Base-by-base conservation (phyloP, 2,888 invertebrate genomes). In the Caenorhabditis parvicauda region DNA sequence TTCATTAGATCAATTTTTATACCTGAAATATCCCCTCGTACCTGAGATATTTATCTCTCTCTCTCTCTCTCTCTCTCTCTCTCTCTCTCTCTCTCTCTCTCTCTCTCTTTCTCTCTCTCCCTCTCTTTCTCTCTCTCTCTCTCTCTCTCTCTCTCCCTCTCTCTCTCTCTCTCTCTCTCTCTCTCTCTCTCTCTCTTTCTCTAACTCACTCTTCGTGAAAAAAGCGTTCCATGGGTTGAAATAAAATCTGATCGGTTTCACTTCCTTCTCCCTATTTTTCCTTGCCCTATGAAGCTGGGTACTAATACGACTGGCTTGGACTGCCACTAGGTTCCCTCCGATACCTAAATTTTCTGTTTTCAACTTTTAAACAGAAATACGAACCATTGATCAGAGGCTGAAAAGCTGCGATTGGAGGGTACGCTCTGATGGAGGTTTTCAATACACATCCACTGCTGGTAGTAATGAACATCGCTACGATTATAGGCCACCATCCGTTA, bases 351-450 rank as follows among this genome's bases (percentile, higher is more conserved):
- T n/a, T n/a, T n/a, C n/a, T n/a, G n/a, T n/a, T n/a, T n/a, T n/a
- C n/a, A n/a, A n/a, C n/a, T n/a, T n/a, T n/a, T n/a, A n/a, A n/a
- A n/a, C n/a, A n/a, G n/a, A n/a, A n/a, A n/a, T n/a, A n/a, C n/a
- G n/a, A n/a, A 61, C 76, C 78, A 45, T 78, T 78, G 27, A 78
- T 65, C 14, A 78, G 62, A 6, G 76, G 76, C 50, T 78, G 77
- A 49, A 76, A 76, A 21, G 73, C 65, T 22, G 75, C 72, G 7
- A 78, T 60, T n/a, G 68, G 67, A 6, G 72, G 69, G 58, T 68
- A 75, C 2, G 50, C 19, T 14, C 57, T 57, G 38, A 76, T 65
- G 12, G 76, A 64, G 29, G 47, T 54, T 39, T 72, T 69, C n/a
- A 78, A 60, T 28, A 78, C 59, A 42, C 70, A 67, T 3, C 78